phyloP scores from a whole-genome alignment of 2,113 vertebrate species.

The Danionella cerebrum region DNA sequence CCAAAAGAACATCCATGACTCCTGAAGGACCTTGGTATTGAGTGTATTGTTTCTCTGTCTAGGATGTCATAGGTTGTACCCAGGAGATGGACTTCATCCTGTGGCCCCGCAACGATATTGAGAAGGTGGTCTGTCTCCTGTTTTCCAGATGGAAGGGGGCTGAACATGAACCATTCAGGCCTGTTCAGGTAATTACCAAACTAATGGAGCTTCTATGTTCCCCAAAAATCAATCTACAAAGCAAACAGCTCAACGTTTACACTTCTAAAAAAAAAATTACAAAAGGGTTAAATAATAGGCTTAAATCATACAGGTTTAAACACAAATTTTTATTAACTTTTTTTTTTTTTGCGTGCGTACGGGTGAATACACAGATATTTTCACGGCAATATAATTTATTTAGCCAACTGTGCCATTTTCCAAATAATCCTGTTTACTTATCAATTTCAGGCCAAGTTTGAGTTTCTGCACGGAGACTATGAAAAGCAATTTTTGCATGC shows the following conservation, averaged over 20 bases:
- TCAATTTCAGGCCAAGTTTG: slow-evolving; percentile 86
- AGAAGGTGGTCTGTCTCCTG: slow-evolving; percentile 98
- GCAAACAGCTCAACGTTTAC: no score
- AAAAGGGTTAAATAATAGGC: no score
- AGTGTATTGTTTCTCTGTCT: slow-evolving; percentile 1
- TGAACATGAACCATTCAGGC: slow-evolving; percentile 90
- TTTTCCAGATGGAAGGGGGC: slow-evolving; percentile 98
- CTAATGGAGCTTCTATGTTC: no score
- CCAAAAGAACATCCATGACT: background rate
- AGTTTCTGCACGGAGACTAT: slow-evolving; percentile 98
- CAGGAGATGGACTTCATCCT: slow-evolving; percentile 99
- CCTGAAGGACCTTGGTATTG: background rate
- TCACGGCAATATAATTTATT: no score
- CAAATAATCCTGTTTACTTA: no score
- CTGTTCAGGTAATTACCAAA: slow-evolving; percentile 79
- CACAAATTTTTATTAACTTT: no score
- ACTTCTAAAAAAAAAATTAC: no score
- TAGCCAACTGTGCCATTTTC: no score
- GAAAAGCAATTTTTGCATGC: slow-evolving; percentile 99
- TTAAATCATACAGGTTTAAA: no score
- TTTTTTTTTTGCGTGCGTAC: no score
- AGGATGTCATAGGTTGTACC: slow-evolving; percentile 98
- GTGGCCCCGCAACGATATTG: slow-evolving; percentile 97
- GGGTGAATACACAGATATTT: no score
- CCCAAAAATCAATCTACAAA: no score